Conservation (phyloP, 2,113 vertebrate genomes). For the Myotis brandtii region DNA sequence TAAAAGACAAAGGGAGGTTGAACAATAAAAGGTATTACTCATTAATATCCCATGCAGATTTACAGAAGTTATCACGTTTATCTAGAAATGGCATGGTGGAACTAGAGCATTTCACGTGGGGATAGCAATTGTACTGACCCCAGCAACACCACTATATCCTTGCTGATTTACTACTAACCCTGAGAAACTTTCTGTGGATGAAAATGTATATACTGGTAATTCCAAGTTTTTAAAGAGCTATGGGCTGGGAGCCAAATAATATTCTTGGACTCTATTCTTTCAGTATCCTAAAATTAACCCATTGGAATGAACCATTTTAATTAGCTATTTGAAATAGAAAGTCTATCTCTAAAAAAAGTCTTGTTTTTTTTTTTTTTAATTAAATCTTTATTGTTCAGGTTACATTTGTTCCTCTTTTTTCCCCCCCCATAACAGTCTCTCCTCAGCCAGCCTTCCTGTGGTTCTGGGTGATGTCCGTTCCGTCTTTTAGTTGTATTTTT, state of each 20-base stretch:
- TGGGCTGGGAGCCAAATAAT: background rate
- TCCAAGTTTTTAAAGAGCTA: background rate
- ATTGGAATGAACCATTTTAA: background rate
- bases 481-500: no score
- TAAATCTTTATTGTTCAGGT: no score
- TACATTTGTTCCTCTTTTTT: no score
- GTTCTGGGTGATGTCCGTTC: no score
- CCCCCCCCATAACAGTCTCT: no score
- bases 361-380: no score
- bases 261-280: background rate
- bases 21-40: background rate
- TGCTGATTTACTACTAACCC: background rate
- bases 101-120: background rate
- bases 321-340: background rate
- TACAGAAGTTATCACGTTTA: background rate
- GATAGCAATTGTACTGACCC: background rate
- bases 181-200: background rate
- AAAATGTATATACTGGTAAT: background rate
- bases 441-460: no score
- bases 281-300: slow-evolving; percentile 4
- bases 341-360: slow-evolving; percentile 17
- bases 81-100: background rate
- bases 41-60: background rate
- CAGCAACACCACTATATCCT: background rate
- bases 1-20: background rate